A percentile compares a stretch with the other conserved stretches of the same genome.
phyloP scores from a whole-genome alignment of 2,113 vertebrate species.

The Gallinago jamesoni region DNA sequence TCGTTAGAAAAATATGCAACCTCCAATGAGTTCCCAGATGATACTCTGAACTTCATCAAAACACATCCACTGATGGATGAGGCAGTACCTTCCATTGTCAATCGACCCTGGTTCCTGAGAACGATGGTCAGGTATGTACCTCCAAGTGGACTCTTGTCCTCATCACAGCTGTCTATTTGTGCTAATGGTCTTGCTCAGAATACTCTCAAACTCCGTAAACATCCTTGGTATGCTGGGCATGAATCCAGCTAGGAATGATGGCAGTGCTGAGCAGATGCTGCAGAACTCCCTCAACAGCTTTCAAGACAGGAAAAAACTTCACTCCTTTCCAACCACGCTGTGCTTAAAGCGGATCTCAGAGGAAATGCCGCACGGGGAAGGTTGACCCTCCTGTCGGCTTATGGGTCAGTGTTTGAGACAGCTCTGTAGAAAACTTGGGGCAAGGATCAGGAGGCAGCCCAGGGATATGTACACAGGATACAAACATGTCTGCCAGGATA shows the following conservation, averaged over 20 bases:
- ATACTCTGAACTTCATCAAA: constrained; percentile 98
- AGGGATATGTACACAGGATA: constrained; percentile 17
- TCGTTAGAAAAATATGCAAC: constrained; percentile 88
- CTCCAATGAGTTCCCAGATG: constrained; percentile 96
- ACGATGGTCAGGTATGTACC: constrained; percentile 95
- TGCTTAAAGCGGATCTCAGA: constrained; percentile 3
- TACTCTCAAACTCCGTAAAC: constrained; percentile 16
- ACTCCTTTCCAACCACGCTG: not conserved
- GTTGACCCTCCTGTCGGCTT: not conserved
- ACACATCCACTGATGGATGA: constrained; percentile 98
- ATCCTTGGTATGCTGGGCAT: constrained; percentile 14
- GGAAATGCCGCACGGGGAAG: not conserved
- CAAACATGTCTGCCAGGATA: not conserved
- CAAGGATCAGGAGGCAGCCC: not conserved
- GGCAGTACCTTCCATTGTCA: constrained; percentile 91
- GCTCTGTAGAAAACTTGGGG: not conserved
- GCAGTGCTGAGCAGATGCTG: constrained; percentile 10
- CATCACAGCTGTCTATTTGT: not conserved
- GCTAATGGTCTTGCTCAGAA: not conserved
- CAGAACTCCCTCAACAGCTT: constrained; percentile 1
- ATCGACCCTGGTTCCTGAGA: constrained; percentile 96
- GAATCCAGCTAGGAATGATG: constrained; percentile 39
- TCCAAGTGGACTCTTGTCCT: not conserved
- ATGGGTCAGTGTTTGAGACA: not conserved
- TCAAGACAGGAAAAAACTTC: constrained; percentile 3